Evolutionary conservation across 2,888 invertebrate species (phyloP).

Genomic region (Drosophila nigricruria): DNA sequence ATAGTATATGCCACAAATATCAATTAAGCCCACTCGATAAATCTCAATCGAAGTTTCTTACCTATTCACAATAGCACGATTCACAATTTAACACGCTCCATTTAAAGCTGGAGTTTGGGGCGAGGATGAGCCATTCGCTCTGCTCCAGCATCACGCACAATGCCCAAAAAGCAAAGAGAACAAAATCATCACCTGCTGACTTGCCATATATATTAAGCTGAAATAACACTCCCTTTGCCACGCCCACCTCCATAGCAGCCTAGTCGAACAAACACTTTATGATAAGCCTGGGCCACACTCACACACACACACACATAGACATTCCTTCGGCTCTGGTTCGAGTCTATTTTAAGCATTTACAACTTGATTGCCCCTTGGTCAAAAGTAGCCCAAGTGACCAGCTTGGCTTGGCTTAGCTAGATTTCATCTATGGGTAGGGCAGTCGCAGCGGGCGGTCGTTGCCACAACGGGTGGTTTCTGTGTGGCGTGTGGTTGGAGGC

Average conservation of each 20-base stretch:
- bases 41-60: background rate
- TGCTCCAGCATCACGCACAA: constrained; percentile 26
- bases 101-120: constrained; percentile 7
- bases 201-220: constrained; percentile 55
- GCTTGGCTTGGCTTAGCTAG: constrained; percentile 14
- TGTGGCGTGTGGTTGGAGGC: constrained; percentile 17
- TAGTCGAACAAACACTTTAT: constrained; percentile 18
- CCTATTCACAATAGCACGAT: constrained; percentile 1
- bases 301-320: background rate
- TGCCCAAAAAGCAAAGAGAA: background rate
- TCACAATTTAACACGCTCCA: constrained; percentile 16
- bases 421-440: constrained; percentile 25
- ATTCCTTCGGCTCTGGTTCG: constrained; percentile 16
- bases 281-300: constrained; percentile 15
- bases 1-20: constrained; percentile 26
- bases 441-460: constrained; percentile 56
- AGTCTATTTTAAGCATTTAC: constrained; percentile 71
- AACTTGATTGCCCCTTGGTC: constrained; percentile 66
- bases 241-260: background rate
- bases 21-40: constrained; percentile 29
- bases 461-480: constrained; percentile 41
- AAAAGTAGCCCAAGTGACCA: constrained; percentile 36
- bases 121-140: background rate
- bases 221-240: constrained; percentile 51
- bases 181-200: constrained; percentile 72